Base-by-base conservation (phyloP, 2,888 invertebrate genomes). In the Caenorhabditis wallacei region DNA sequence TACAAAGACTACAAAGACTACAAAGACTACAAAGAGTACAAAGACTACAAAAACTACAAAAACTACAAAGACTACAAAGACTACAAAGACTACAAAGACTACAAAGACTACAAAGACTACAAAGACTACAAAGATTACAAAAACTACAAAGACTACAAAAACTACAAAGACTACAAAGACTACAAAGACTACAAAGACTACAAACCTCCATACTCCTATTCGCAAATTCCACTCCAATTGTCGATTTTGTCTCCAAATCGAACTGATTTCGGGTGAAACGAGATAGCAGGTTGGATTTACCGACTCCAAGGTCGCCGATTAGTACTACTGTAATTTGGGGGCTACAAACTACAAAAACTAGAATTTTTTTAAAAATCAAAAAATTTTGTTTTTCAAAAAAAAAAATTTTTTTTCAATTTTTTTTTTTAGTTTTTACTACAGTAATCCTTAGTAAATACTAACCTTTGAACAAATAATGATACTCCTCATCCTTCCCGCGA, bases 181-280 rank as follows among this genome's bases (percentile, higher is more conserved):
- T 30, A 30, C 30, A 30, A 30, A 30, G 8, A 30, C 30, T 30
- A 30, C 43, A 48, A 48, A 48, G 18, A 48, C 2, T 13, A 68
- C 57, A 56, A 43, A 70, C 56, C 57, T 22, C 37, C 57, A 57
- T 43, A 16, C n/a, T 56, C 56, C 46, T 70, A 0, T 46, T 43
- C 11, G 40, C 43, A 16, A 70, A 57, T 13, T 70, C 46, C 46
- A 57, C 43, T 20, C 70, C 70, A 35, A 70, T 70, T 10, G 70
- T 70, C 8, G 56, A 30, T 13, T 57, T 57, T 7, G 56, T 46
- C 16, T 56, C 46, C 46, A 57, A 57, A 20, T 70, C 48, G 48
- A 71, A 71, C 10, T n/a, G 0, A 35, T 61, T 51, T 40, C 24
- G n/a, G 1, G 61, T 59, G 37, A 71, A 61, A 11, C 53, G 40